These are phyloP conservation scores for Pomacea canaliculata DNA, from an alignment of 2,888 invertebrate species.

Conservation along the genomic window DNA sequence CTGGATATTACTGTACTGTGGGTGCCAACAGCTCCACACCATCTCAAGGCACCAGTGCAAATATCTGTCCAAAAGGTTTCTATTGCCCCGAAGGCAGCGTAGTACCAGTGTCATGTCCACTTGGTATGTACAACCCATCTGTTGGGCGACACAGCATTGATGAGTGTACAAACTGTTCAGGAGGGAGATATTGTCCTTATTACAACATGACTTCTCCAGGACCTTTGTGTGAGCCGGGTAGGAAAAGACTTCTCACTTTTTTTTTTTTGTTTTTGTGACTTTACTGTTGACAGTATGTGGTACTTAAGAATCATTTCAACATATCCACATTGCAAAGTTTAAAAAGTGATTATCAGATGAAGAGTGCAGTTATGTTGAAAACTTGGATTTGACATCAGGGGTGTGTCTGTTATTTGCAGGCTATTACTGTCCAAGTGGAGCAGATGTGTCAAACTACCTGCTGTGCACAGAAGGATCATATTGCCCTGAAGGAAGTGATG, in stretches of 20 bases:
- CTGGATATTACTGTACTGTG: constrained; percentile 57
- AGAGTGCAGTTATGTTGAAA: too few relatives aligned
- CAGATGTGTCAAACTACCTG: constrained; percentile 51
- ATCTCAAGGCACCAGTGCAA: constrained; percentile 46
- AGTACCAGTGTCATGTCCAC: constrained; percentile 53
- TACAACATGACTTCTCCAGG: constrained; percentile 54
- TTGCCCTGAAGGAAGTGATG: constrained; percentile 54
- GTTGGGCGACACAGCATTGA: constrained; percentile 41
- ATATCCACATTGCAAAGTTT: not conserved
- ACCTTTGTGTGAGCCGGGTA: constrained; percentile 53
- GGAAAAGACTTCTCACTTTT: not conserved
- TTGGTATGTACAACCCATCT: constrained; percentile 50
- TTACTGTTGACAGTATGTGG: not conserved
- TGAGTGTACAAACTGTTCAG: constrained; percentile 59
- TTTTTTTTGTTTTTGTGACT: not conserved
- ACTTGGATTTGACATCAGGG: too few relatives aligned
- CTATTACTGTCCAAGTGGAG: constrained; percentile 62
- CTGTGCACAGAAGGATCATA: constrained; percentile 61
- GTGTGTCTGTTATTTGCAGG: constrained; percentile 43
- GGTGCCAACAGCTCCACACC: constrained; percentile 59
- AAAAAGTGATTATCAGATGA: too few relatives aligned
- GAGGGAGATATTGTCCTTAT: constrained; percentile 56
- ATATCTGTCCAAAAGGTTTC: constrained; percentile 61
- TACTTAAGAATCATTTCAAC: not conserved
- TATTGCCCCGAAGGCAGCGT: constrained; percentile 61